Base-by-base conservation (phyloP, 2,113 vertebrate genomes). In the Thamnaconus septentrionalis region DNA sequence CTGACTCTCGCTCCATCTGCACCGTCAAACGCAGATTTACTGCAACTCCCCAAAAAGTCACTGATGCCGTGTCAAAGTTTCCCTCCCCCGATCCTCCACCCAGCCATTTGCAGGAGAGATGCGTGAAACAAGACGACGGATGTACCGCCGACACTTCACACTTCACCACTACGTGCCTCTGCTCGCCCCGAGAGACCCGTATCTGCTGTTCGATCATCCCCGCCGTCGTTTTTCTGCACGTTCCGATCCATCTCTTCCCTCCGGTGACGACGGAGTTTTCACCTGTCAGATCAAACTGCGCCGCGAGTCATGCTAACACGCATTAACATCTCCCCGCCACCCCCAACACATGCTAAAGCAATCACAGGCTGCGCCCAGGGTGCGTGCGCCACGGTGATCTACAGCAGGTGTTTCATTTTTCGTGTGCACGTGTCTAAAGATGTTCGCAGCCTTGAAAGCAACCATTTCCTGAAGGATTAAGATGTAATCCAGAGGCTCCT, bases 271-370 rank as follows among this genome's bases (percentile, higher is more conserved):
- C 55, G 50, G 57, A 40, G 6, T n/a, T 65, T 58, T 66, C 60
- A 52, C 12, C 54, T 40, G 7, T 10, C 53, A 8, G 40, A 7
- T 7, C 12, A 60, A 61, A 3, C 60, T 61, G 42, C 41, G 58
- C 54, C 56, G 59, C 49, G 0, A 71, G 78, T 76, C 81, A 80
- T 66, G 66, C 76, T 69, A 73, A 79, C 75, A 71, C 18, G 63
- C 56, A 81, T 71, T 69, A 78, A 77, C 47, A 48, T 48, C 8
- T 8, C 11, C 8, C 11, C 11, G 4, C 8, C 57, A 53, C 76
- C 79, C 56, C 66, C 48, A 44, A 64, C 76, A 84, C 75, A 82
- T 85, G 80, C 44, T 85, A 72, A 63, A 82, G 59, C 71, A 71
- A 78, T 86, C 81, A 81, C 55, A 75, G 3, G 48, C 51, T 31